phyloP scores from a whole-genome alignment of 2,888 invertebrate species.

The Augochlorella aurata region DNA sequence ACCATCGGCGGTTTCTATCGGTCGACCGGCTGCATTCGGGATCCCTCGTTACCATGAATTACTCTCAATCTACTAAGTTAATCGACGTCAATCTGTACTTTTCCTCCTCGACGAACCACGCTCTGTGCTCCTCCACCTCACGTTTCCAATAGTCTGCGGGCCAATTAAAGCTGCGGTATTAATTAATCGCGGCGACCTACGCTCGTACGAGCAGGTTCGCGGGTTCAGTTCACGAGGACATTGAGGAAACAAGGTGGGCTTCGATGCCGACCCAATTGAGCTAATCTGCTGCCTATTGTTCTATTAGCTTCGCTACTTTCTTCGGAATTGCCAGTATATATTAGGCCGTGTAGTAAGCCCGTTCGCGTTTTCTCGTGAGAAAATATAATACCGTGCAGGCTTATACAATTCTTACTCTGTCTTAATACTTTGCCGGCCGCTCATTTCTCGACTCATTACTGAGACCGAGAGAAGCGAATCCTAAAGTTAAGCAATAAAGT shows the following conservation, averaged over 20 bases:
- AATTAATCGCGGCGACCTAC: not conserved
- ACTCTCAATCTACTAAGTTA: slow-evolving; percentile 39
- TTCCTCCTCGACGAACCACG: slow-evolving; percentile 83
- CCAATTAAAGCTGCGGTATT: not conserved
- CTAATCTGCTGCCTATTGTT: not conserved
- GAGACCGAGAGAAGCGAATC: too few species aligned
- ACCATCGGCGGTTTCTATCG: not conserved
- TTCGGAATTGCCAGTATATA: not conserved
- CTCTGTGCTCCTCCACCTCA: slow-evolving; percentile 78
- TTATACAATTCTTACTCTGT: too few species aligned
- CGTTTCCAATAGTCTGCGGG: slow-evolving; percentile 82
- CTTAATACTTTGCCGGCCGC: too few species aligned
- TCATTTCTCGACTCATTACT: too few species aligned
- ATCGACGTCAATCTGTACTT: slow-evolving; percentile 74
- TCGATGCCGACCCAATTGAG: not conserved
- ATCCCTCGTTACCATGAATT: slow-evolving; percentile 34
- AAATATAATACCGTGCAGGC: too few species aligned
- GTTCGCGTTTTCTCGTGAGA: too few species aligned
- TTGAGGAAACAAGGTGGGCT: not conserved
- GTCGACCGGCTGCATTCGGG: not conserved
- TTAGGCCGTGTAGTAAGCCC: too few species aligned
- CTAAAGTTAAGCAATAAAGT: too few species aligned
- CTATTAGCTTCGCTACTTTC: not conserved
- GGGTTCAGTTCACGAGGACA: not conserved
- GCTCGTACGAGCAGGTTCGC: not conserved